Percentiles rank a stretch among this genome's conserved stretches.
Conservation (phyloP, 2,888 invertebrate genomes). For the Clepsis dumicolana region DNA sequence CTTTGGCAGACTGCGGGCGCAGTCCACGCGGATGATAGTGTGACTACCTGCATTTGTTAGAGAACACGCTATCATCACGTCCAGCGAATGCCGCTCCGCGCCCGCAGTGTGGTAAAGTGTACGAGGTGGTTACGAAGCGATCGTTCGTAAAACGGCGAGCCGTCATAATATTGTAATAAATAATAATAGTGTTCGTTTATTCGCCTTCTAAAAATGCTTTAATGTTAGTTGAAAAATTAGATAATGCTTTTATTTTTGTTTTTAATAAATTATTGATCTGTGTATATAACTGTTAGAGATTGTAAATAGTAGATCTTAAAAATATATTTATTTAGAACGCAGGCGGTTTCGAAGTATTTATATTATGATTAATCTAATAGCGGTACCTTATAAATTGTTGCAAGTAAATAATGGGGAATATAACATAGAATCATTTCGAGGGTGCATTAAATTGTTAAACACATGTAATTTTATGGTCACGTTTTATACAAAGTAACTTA, state of each 20-base stretch:
- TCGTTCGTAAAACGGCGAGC: constrained; percentile 23
- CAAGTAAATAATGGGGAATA: constrained; percentile 18
- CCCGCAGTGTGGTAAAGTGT: constrained; percentile 3
- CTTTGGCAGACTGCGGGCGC: not conserved
- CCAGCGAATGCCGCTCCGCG: not conserved
- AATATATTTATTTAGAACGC: constrained; percentile 71
- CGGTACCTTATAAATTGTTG: constrained; percentile 37
- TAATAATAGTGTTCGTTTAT: constrained; percentile 64
- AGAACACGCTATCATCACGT: not conserved
- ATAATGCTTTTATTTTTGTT: constrained; percentile 67
- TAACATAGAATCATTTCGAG: constrained; percentile 39
- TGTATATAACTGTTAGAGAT: constrained; percentile 81
- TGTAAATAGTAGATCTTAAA: constrained; percentile 77
- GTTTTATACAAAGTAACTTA: constrained; percentile 53
- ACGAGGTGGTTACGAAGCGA: constrained; percentile 20
- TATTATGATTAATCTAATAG: constrained; percentile 39
- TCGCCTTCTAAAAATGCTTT: constrained; percentile 84
- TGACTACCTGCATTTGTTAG: not conserved
- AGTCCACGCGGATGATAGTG: not conserved
- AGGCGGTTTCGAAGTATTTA: constrained; percentile 50
- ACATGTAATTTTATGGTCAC: constrained; percentile 60
- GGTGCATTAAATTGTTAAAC: constrained; percentile 65
- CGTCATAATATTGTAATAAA: constrained; percentile 39
- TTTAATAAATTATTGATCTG: constrained; percentile 75
- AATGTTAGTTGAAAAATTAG: constrained; percentile 76